Percentiles rank a stretch among this genome's conserved stretches.
These are phyloP conservation scores for Clarias laeviceps DNA, from an alignment of 2,797 vertebrate species.

Conservation along the genomic window DNA sequence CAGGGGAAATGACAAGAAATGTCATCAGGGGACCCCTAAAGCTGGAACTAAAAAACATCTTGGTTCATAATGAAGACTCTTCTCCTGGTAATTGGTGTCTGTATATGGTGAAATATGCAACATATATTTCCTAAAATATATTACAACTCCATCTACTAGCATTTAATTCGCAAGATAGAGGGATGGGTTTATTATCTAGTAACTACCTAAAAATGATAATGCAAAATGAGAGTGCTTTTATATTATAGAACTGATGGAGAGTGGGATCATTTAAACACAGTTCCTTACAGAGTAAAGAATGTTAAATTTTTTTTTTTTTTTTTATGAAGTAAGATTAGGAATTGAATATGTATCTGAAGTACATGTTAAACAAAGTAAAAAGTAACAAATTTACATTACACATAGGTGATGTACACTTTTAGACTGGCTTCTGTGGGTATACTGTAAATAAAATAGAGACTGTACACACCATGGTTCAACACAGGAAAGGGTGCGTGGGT, in stretches of 20 bases:
- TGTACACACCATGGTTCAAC: constrained; percentile 55
- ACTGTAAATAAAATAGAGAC: constrained; percentile 2
- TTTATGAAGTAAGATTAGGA: background rate
- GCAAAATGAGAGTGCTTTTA: background rate
- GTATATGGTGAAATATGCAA: background rate
- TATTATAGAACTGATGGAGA: background rate
- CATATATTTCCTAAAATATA: background rate
- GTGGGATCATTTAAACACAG: background rate
- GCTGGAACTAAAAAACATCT: constrained; percentile 40
- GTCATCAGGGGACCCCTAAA: constrained; percentile 24
- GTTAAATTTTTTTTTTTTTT: background rate
- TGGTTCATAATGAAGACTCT: constrained; percentile 10
- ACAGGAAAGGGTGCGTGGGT: constrained; percentile 58
- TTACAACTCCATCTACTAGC: background rate
- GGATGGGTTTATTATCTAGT: background rate
- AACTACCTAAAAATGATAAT: background rate
- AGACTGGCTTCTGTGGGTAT: background rate
- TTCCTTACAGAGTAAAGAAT: background rate
- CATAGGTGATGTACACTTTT: background rate
- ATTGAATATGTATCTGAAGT: background rate
- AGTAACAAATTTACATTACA: background rate
- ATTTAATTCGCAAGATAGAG: background rate
- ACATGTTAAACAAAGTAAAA: background rate
- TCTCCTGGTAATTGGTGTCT: background rate
- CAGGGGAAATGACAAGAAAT: constrained; percentile 14